These are phyloP conservation scores for Hippocampus barbouri DNA, from an alignment of 2,113 vertebrate species.

Conservation along the genomic window DNA sequence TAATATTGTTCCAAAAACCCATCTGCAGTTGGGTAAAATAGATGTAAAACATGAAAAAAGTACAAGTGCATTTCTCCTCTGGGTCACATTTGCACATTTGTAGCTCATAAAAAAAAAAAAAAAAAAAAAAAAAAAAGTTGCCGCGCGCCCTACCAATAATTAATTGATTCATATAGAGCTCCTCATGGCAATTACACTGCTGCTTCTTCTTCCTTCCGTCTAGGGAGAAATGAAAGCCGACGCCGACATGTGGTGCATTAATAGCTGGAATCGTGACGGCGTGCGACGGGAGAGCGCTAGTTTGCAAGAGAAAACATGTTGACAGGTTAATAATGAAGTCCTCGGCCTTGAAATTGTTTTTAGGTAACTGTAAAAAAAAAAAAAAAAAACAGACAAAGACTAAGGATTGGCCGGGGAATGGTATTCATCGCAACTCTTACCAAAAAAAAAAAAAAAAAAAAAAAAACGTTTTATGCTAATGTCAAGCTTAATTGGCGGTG, in stretches of 20 bases:
- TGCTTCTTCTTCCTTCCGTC: constrained; percentile 43
- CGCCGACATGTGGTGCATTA: constrained; percentile 65
- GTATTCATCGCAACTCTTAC: constrained; percentile 80
- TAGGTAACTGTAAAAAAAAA: constrained; percentile 26
- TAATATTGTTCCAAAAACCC: constrained; percentile 29
- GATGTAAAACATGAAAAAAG: constrained; percentile 68
- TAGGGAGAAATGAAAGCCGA: constrained; percentile 52
- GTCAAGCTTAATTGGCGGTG: constrained; percentile 97
- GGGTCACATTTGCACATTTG: constrained; percentile 74
- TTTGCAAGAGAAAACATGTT: constrained; percentile 55
- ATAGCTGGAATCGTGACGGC: constrained; percentile 54
- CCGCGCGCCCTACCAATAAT: constrained; percentile 66
- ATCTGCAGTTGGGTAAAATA: constrained; percentile 37
- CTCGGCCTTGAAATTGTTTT: constrained; percentile 38
- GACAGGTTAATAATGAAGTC: constrained; percentile 48
- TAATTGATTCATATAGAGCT: constrained; percentile 71
- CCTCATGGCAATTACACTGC: constrained; percentile 69
- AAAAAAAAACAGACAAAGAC: constrained; percentile 49
- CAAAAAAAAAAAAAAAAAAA: constrained; percentile 87
- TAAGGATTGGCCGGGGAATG: constrained; percentile 66
- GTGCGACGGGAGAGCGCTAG: constrained; percentile 50
- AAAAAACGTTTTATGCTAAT: constrained; percentile 95
- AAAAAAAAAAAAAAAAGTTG: constrained; percentile 69
- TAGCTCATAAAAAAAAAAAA: constrained; percentile 48
- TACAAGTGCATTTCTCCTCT: constrained; percentile 64